Conservation (phyloP, 2,797 vertebrate species). For the Monodelphis domestica region DNA sequence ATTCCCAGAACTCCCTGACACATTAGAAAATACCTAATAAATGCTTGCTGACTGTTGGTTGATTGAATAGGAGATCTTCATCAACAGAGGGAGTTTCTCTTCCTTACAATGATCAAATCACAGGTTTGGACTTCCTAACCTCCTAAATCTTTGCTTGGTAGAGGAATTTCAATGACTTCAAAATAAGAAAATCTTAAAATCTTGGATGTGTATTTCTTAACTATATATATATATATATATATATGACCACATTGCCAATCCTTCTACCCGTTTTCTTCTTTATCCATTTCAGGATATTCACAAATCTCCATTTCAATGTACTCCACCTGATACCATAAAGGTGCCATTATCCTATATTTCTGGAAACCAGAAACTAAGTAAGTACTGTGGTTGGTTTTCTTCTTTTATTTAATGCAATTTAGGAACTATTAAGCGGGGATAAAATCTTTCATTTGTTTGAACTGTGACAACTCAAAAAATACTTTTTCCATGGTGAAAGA, state of each 20-base stretch:
- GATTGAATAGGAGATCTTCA: not conserved
- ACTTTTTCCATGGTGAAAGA: conserved; percentile 50
- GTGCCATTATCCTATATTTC: conserved; percentile 7
- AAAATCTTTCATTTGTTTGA: conserved; percentile 58
- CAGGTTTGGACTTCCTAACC: not conserved
- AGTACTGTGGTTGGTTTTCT: not conserved
- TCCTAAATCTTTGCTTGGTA: not conserved
- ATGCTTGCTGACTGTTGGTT: not conserved
- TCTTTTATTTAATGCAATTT: conserved; percentile 47
- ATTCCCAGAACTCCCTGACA: not conserved
- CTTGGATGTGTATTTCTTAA: conserved; percentile 19
- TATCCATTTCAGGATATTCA: conserved; percentile 33
- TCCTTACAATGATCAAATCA: not conserved
- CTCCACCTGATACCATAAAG: not conserved
- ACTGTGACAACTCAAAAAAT: conserved; percentile 44
- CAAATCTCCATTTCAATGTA: not conserved
- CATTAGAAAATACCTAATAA: not conserved
- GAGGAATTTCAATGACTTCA: conserved; percentile 43
- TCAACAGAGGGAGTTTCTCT: not conserved
- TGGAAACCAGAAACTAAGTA: not conserved
- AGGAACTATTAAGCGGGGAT: conserved; percentile 18
- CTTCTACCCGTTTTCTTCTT: not conserved
- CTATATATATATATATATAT: not conserved
- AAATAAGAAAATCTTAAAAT: conserved; percentile 20
- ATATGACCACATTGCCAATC: conserved; percentile 18